Conservation (phyloP, 2,888 invertebrate genomes). For the Standfussiana lucernea region DNA sequence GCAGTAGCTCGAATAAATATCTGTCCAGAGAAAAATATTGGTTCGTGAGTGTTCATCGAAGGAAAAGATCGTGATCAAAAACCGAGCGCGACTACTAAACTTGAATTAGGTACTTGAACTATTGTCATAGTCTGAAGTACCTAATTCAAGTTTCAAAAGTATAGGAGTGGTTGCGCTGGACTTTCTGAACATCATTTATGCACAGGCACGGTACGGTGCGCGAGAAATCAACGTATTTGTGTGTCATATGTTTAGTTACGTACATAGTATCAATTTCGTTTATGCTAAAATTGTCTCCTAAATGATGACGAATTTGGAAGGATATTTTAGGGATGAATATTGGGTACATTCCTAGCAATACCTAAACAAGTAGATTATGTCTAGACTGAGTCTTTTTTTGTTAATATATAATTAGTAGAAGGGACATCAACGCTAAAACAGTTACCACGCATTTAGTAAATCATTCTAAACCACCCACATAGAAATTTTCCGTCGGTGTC, state of each 20-base stretch:
- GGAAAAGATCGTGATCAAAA: not conserved
- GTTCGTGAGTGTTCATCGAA: not conserved
- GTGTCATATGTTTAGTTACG: conserved; percentile 28
- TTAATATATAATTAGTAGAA: too few species aligned
- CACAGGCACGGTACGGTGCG: conserved; percentile 67
- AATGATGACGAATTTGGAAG: conserved; percentile 20
- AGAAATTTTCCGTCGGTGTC: too few species aligned
- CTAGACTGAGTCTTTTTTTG: not conserved
- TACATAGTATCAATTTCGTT: conserved; percentile 26
- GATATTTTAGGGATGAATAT: conserved; percentile 7
- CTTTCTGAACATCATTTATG: conserved; percentile 29
- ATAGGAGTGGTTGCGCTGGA: not conserved
- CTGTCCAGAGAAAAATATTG: conserved; percentile 74
- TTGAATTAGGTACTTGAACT: too few species aligned
- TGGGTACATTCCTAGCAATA: not conserved
- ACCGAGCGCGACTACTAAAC: not conserved
- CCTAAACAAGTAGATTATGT: not conserved
- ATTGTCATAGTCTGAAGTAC: too few species aligned
- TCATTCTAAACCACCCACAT: too few species aligned
- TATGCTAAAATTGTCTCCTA: conserved; percentile 36
- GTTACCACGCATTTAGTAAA: too few species aligned
- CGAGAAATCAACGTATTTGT: conserved; percentile 72
- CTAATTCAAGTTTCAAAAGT: too few species aligned
- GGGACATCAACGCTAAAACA: too few species aligned
- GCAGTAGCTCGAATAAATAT: conserved; percentile 92